Percentiles rank a stretch among this genome's conserved stretches.
phyloP scores from a whole-genome alignment of 2,797 vertebrate species.

The Iguana delicatissima region DNA sequence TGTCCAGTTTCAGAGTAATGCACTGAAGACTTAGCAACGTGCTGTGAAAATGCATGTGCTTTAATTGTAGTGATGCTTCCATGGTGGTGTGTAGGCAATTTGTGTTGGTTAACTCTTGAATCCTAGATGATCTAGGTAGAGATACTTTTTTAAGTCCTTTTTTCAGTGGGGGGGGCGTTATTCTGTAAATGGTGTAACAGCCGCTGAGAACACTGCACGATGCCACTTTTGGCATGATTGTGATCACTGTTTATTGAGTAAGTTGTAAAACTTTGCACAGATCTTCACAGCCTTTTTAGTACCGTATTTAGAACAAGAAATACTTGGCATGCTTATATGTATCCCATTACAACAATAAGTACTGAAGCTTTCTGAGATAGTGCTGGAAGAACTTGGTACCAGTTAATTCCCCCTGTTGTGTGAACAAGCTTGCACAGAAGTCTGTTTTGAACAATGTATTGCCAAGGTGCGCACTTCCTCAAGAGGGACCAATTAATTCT shows the following conservation, averaged over 20 bases:
- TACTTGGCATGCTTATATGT: neutral
- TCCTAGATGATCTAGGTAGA: neutral
- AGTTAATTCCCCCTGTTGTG: neutral
- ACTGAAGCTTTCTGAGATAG: neutral
- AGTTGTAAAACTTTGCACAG: constrained; percentile 29
- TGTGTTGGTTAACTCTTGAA: constrained; percentile 47
- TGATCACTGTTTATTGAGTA: constrained; percentile 8
- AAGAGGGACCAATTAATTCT: neutral
- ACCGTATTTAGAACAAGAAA: constrained; percentile 21
- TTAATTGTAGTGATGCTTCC: constrained; percentile 54
- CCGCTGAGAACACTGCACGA: neutral
- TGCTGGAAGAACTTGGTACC: neutral
- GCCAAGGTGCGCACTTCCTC: neutral
- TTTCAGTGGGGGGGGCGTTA: too few species aligned
- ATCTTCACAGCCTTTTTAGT: neutral
- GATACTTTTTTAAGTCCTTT: neutral
- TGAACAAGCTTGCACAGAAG: neutral
- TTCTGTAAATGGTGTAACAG: fast-evolving
- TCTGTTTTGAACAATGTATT: neutral
- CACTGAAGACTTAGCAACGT: constrained; percentile 10
- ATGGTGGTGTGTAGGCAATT: neutral
- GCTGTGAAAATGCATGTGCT: neutral
- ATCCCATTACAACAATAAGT: neutral
- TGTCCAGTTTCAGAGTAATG: constrained; percentile 13
- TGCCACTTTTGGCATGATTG: constrained; percentile 37